A percentile compares a stretch with the other conserved stretches of the same genome.
Evolutionary conservation across 2,888 invertebrate genomes (phyloP).

Genomic region (Acleris literana): DNA sequence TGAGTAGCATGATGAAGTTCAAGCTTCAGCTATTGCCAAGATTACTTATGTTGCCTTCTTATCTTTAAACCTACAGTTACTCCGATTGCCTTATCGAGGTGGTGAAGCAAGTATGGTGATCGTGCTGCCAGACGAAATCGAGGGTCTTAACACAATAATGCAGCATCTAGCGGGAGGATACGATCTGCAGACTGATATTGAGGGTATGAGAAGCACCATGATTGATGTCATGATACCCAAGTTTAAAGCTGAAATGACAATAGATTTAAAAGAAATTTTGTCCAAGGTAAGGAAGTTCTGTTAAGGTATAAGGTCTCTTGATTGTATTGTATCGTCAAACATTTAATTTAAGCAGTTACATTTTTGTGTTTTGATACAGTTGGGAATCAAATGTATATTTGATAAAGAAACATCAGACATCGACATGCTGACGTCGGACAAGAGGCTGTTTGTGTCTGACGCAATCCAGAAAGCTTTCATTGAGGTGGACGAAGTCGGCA

Average conservation of each 20-base stretch:
- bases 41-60: no score
- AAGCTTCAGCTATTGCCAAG: no score
- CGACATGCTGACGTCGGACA: neutral
- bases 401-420: neutral
- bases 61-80: neutral
- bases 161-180: slow-evolving; percentile 1
- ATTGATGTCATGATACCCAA: slow-evolving; percentile 1
- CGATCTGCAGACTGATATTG: neutral
- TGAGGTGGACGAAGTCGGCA: no score
- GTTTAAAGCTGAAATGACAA: slow-evolving; percentile 5
- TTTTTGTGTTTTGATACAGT: neutral
- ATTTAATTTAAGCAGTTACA: no score
- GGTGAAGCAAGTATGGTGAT: neutral
- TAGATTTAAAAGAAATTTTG: neutral
- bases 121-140: neutral
- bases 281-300: neutral
- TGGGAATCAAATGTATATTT: slow-evolving; percentile 10
- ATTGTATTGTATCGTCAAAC: no score
- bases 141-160: slow-evolving; percentile 1
- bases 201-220: neutral
- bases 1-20: neutral
- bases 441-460: slow-evolving; percentile 2
- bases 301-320: neutral
- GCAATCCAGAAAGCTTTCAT: neutral
- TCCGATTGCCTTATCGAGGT: neutral